Conservation (phyloP, 2,113 vertebrate species). For the Alligator sinensis region DNA sequence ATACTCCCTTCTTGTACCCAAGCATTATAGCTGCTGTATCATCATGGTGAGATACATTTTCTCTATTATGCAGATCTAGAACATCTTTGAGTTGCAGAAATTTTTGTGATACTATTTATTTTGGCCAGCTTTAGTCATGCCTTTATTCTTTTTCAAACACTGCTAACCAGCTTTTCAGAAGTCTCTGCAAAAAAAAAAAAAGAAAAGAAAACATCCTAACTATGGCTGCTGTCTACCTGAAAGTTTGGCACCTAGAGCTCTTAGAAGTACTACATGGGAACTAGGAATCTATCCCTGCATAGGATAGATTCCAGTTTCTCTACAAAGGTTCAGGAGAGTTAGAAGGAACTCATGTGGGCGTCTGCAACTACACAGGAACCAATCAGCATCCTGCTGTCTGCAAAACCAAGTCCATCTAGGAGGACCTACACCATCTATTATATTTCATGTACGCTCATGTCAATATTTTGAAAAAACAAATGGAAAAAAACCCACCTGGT, state of each 20-base stretch:
- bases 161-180: background rate
- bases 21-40: background rate
- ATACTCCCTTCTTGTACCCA: background rate
- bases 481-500: background rate
- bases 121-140: background rate
- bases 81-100: background rate
- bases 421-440: background rate
- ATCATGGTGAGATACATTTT: accelerated
- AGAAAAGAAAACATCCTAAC: background rate
- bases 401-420: background rate
- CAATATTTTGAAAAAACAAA: background rate
- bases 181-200: background rate
- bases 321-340: background rate
- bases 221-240: background rate
- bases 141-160: background rate
- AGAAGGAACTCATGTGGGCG: background rate
- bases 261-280: background rate
- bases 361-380: background rate
- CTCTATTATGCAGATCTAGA: background rate
- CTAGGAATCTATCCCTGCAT: background rate
- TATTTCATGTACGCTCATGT: background rate
- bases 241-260: background rate
- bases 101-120: too few relatives aligned
- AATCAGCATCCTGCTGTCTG: background rate
- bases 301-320: background rate